A percentile compares a stretch with the other conserved stretches of the same genome.
Evolutionary conservation across 2,113 vertebrate species (phyloP).

Genomic region (Gymnobelideus leadbeateri): DNA sequence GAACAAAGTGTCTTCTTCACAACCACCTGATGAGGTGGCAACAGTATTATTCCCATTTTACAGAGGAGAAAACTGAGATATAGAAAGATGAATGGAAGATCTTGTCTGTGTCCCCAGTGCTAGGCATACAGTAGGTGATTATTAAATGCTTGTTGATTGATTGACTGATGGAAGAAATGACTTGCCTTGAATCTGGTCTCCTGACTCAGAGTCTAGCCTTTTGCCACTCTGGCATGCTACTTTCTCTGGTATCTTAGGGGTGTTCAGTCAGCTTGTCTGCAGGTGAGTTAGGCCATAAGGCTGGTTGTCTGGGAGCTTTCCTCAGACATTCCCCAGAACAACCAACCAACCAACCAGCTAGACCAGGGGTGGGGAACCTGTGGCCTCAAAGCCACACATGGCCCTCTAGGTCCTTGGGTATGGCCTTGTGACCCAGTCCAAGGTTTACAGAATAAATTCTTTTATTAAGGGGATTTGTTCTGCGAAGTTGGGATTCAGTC

Average conservation of each 20-base stretch:
- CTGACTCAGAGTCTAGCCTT: background rate
- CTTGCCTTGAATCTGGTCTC: background rate
- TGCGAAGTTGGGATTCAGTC: too few relatives aligned
- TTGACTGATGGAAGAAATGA: background rate
- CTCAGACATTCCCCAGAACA: too few relatives aligned
- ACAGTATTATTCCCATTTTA: background rate
- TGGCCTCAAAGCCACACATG: too few relatives aligned
- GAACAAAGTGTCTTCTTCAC: background rate
- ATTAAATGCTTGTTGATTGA: background rate
- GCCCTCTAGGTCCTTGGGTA: too few relatives aligned
- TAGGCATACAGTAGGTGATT: background rate
- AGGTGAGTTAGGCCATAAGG: too few relatives aligned
- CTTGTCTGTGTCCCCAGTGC: background rate
- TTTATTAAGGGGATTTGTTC: too few relatives aligned
- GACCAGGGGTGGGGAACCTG: too few relatives aligned
- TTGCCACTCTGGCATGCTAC: background rate
- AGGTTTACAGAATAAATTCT: too few relatives aligned
- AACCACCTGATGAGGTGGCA: background rate
- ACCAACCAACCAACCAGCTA: too few relatives aligned
- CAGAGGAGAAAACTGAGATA: background rate
- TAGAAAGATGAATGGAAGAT: background rate
- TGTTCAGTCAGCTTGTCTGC: background rate
- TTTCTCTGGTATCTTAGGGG: background rate
- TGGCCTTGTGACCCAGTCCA: too few relatives aligned
- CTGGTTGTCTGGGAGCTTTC: too few relatives aligned